A percentile compares a stretch with the other conserved stretches of the same genome.
Conservation (phyloP, 2,888 invertebrate genomes). For the Hymenopus coronatus region DNA sequence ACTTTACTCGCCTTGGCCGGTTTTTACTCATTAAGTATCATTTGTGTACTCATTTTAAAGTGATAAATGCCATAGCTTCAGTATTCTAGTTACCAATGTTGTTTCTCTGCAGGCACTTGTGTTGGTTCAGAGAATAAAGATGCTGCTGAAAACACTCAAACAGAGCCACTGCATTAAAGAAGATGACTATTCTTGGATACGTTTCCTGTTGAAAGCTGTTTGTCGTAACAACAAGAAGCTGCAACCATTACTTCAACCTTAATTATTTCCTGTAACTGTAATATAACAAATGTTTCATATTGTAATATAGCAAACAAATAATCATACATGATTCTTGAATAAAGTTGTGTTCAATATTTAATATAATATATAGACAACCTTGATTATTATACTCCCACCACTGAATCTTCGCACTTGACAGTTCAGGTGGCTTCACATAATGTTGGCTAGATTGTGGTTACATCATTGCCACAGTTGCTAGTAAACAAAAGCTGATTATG, state of each 20-base stretch:
- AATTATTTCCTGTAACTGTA: neutral
- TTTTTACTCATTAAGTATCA: too few relatives aligned
- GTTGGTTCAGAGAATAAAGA: constrained; percentile 27
- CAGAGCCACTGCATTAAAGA: constrained; percentile 29
- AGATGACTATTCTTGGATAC: constrained; percentile 31
- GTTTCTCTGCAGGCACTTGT: constrained; percentile 24
- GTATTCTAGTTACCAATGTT: neutral
- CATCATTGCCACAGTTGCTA: too few relatives aligned
- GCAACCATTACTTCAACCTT: constrained; percentile 27
- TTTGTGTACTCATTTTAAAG: too few relatives aligned
- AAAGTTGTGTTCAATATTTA: neutral
- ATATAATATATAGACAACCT: too few relatives aligned
- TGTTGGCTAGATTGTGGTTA: too few relatives aligned
- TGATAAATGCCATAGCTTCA: too few relatives aligned
- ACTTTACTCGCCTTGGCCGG: too few relatives aligned
- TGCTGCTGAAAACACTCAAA: constrained; percentile 24
- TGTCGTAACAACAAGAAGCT: constrained; percentile 35
- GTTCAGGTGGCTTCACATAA: too few relatives aligned
- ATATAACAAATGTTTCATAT: neutral
- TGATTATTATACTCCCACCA: too few relatives aligned
- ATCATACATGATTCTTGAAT: neutral
- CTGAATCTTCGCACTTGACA: too few relatives aligned
- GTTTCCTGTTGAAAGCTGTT: constrained; percentile 33
- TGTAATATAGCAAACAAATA: neutral
- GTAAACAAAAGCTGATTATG: too few relatives aligned